Evolutionary conservation across 2,113 vertebrate species (phyloP), one percentile per base, ranked within the genome.

Genomic region (Misgurnus anguillicaudatus): DNA sequence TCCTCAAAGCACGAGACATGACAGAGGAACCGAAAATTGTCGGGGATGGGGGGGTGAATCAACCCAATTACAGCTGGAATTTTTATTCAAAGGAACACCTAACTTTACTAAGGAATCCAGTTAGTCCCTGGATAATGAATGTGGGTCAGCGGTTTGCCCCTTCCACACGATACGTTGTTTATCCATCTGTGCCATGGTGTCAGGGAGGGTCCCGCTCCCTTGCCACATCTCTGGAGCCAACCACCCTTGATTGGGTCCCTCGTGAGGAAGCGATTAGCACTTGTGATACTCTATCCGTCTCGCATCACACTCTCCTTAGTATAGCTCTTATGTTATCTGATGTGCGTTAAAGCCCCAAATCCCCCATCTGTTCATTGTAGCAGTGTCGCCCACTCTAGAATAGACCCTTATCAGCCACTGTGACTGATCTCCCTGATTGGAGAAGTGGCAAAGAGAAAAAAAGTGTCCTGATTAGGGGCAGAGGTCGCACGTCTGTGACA

Each of bases 381-480:
- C 67, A 6, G 31, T 70, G 72, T 73, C 17, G 47, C 63, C 70
- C 39, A 24, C 24, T 75, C 9, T 64, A 64, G 48, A 84, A 80
- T 66, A 84, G 84, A 85, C 87, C 80, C 79, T 75, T 86, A 85
- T 89, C 87, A 47, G 48, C 61, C 75, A 83, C 83, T 80, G 81
- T 80, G 75, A 86, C 87, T 84, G 86, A 80, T 77, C 84, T 66
- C 82, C 87, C 80, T 74, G 75, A 42, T 55, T 77, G 45, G 42
- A 73, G 41, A 58, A 51, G 48, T 53, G 65, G 42, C 39, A 14
- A 78, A 78, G 38, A 38, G 64, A 81, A 78, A 86, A 41, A 74
- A 61, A 17, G 69, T 77, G 42, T 79, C 77, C 77, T 91, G 89
- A 92, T 91, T 90, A 91, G 90, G 90, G 83, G 88, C 90, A 90